phyloP scores from a whole-genome alignment of 2,888 invertebrate species.

The Himalopsyche kuldschensis region DNA sequence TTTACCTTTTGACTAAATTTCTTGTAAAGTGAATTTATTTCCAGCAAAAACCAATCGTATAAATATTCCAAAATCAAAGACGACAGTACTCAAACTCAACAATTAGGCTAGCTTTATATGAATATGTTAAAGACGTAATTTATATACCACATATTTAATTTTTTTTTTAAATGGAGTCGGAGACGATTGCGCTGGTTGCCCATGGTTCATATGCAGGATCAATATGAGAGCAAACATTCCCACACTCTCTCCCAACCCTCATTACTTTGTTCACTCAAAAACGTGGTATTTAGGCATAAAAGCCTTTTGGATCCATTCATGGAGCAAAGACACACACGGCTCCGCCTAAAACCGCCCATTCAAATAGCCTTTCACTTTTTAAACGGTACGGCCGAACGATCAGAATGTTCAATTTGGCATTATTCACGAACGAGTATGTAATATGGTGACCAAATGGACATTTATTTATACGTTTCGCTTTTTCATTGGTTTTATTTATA shows the following conservation, averaged over 20 bases:
- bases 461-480: no score
- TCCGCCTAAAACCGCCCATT: constrained; percentile 5
- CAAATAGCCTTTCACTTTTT: constrained; percentile 22
- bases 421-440: neutral
- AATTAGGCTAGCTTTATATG: no score
- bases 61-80: no score
- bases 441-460: neutral
- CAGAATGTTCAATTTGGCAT: neutral
- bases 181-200: neutral
- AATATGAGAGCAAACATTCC: constrained; percentile 11
- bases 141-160: no score
- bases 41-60: no score
- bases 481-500: no score
- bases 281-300: constrained; percentile 17
- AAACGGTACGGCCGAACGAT: neutral
- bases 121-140: no score
- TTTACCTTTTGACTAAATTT: no score
- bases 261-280: constrained; percentile 21
- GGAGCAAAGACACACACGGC: constrained; percentile 4
- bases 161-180: no score
- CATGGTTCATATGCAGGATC: constrained; percentile 5
- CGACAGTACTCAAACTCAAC: no score
- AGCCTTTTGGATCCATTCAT: constrained; percentile 16
- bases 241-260: neutral
- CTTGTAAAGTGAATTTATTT: no score